These are phyloP conservation scores for Cryptophagus acutangulus DNA, from an alignment of 2,888 invertebrate species.

Conservation along the genomic window DNA sequence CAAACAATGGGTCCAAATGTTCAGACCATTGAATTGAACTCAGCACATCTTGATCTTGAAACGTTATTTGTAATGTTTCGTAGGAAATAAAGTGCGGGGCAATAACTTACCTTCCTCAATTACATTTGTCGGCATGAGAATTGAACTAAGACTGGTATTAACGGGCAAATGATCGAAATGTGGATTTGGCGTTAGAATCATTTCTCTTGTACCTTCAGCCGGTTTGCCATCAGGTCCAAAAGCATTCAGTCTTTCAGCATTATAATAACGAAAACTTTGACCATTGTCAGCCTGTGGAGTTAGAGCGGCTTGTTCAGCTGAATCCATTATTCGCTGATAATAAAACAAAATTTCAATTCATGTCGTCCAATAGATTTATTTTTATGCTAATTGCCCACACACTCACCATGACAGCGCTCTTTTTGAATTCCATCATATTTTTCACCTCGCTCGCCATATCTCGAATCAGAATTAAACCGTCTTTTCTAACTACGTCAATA, in stretches of 20 bases:
- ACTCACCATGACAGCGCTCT: constrained; percentile 86
- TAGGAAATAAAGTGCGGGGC: neutral
- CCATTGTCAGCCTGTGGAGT: constrained; percentile 54
- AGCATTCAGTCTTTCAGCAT: constrained; percentile 76
- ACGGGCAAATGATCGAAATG: constrained; percentile 85
- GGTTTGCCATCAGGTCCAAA: constrained; percentile 71
- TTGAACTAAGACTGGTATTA: constrained; percentile 79
- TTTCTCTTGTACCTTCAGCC: constrained; percentile 64
- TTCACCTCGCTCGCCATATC: constrained; percentile 88
- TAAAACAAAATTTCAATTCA: constrained; percentile 9
- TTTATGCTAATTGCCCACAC: too few relatives aligned
- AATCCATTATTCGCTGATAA: constrained; percentile 81
- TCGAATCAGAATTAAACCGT: constrained; percentile 76
- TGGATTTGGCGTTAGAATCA: constrained; percentile 68
- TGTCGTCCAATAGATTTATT: constrained; percentile 1
- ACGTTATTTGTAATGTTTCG: constrained; percentile 6
- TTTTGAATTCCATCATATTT: constrained; percentile 90
- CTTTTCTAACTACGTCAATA: constrained; percentile 74
- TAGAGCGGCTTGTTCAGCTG: constrained; percentile 81
- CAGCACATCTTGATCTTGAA: constrained; percentile 71
- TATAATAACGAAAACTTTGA: constrained; percentile 61
- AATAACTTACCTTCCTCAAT: constrained; percentile 58
- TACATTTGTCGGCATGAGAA: constrained; percentile 80
- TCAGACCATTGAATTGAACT: constrained; percentile 94
- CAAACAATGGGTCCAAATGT: constrained; percentile 82